Evolutionary conservation across 2,113 vertebrate species (phyloP), one percentile per base, ranked within the genome.

Genomic region (Phyllostomus discolor): DNA sequence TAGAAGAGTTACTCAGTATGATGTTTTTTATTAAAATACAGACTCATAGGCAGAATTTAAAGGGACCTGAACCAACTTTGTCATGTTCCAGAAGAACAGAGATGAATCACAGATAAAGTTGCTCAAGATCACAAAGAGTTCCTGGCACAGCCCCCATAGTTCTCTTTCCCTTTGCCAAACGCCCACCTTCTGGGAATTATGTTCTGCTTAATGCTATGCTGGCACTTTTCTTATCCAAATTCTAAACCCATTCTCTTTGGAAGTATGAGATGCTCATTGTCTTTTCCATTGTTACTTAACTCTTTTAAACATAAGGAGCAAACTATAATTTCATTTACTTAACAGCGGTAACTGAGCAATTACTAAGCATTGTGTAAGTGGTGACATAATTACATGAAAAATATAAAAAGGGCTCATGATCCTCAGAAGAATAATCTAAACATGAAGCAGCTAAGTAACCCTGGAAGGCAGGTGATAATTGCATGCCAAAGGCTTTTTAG

Each of bases 11-110:
- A 69, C 10, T 22, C 17, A 69, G 6, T 24, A 50, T 2, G 41
- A 79, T n/a, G 66, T 73, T 91, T 96, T 96, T 67, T 86, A 89
- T 57, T 85, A 70, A 91, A 48, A 95, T 84, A 31, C 50, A 82
- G 16, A 38, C 59, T 75, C 66, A 64, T 35, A 82, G 22, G 64
- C 28, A 94, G 16, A 62, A 62, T 2, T 52, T 33, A 73, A 83
- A 72, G 59, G 7, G 5, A 73, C 16, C 11, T 69, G 88, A 90
- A 5, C 10, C 33, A 87, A 52, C 1, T 2, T 89, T 14, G 12
- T 90, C 33, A 48, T 90, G 92, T 87, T 46, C 73, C 16, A 62
- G 66, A 94, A 11, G 4, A 79, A 70, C 35, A 88, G 50, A 90
- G 31, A 41, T 83, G 46, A 38, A 78, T 41, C 26, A 31, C 9